Percentiles rank a stretch among this genome's conserved stretches.
Conservation (phyloP, 1,140 invertebrate genomes). For the Papilio aristodemus region DNA sequence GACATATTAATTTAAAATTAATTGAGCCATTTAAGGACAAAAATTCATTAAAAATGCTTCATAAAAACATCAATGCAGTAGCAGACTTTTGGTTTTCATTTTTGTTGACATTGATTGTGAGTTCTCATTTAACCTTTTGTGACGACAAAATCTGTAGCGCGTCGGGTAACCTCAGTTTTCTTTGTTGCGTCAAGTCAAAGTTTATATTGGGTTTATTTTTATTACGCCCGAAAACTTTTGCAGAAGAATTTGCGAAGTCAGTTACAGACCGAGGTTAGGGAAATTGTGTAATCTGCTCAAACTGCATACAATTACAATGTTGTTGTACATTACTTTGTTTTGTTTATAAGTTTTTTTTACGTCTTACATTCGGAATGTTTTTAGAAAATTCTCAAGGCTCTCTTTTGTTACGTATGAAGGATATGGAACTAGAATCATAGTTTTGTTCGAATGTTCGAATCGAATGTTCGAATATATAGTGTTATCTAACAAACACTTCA, state of each 20-base stretch:
- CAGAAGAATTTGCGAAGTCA: constrained; percentile 14
- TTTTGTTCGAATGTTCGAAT: no score
- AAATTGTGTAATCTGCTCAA: background rate
- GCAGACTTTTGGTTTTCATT: no score
- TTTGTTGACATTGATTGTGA: background rate
- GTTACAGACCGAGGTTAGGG: constrained; percentile 6
- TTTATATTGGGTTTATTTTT: constrained; percentile 31
- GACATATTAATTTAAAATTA: no score
- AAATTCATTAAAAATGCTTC: no score
- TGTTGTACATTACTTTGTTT: constrained; percentile 8
- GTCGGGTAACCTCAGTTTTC: constrained; percentile 8
- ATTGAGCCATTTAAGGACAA: no score
- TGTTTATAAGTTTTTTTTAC: background rate
- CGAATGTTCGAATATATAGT: no score
- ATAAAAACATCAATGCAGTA: no score
- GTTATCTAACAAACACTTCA: no score
- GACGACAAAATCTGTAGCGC: constrained; percentile 4
- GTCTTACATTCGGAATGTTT: background rate
- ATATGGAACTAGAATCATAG: no score
- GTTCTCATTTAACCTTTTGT: constrained; percentile 19
- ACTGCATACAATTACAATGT: constrained; percentile 26
- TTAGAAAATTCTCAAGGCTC: no score
- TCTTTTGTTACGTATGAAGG: no score
- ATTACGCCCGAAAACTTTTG: constrained; percentile 24
- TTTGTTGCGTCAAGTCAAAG: constrained; percentile 27